A percentile compares a stretch with the other conserved stretches of the same genome.
These are phyloP conservation scores for Pipistrellus pipistrellus DNA, from an alignment of 2,797 vertebrate species.

Conservation along the genomic window DNA sequence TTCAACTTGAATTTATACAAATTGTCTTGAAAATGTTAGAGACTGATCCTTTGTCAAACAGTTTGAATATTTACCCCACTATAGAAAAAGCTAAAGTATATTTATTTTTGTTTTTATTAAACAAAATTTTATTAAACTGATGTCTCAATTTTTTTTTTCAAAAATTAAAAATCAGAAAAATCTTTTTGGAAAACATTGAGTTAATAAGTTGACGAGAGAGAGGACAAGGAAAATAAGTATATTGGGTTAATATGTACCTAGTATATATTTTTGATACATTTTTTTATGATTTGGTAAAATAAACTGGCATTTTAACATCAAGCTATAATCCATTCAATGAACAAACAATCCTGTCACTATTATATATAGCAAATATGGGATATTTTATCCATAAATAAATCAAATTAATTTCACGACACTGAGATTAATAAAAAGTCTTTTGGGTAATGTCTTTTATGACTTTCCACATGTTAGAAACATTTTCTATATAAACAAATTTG, in stretches of 20 bases:
- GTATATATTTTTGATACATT: not conserved
- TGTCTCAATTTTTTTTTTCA: slow-evolving; percentile 18
- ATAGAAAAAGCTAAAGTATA: not conserved
- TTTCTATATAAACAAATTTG: not conserved
- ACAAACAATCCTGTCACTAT: not conserved
- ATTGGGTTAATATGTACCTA: not conserved
- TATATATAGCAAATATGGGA: not conserved
- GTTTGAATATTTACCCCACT: not conserved
- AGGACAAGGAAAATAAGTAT: not conserved
- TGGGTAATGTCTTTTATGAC: not conserved
- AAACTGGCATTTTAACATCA: not conserved
- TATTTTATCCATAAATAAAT: not conserved
- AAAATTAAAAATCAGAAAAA: not conserved
- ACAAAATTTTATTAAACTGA: not conserved
- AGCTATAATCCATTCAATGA: not conserved
- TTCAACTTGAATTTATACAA: not conserved
- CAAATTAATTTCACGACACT: not conserved
- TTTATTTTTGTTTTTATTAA: no score
- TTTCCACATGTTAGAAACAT: slow-evolving; percentile 5
- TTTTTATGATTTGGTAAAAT: slow-evolving; percentile 20
- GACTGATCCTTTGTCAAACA: not conserved
- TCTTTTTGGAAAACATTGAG: not conserved
- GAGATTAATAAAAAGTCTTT: not conserved
- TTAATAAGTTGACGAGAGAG: not conserved
- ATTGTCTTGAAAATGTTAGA: not conserved